phyloP scores from a whole-genome alignment of 2,797 vertebrate genomes.

The Cossypha caffra region DNA sequence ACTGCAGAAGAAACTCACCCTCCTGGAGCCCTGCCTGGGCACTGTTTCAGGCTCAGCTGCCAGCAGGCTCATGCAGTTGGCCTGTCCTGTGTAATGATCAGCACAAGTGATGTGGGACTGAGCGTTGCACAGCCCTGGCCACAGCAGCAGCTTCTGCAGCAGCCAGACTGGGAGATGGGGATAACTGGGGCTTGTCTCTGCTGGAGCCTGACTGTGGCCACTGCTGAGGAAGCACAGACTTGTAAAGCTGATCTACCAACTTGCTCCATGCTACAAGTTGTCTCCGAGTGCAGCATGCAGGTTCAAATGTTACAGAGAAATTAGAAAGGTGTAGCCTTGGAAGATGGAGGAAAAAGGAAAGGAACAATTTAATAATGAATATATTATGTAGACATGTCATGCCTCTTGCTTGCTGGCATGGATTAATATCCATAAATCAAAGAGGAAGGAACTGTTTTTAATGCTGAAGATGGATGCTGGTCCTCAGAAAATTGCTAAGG shows the following conservation, averaged over 20 bases:
- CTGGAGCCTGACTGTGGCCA: not conserved
- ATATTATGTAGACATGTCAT: constrained; percentile 57
- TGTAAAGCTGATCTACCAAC: not conserved
- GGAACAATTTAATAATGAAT: constrained; percentile 51
- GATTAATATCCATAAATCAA: constrained; percentile 70
- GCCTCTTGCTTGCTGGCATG: constrained; percentile 49
- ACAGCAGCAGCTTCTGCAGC: not conserved
- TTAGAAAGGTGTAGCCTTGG: not conserved
- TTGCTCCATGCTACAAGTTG: not conserved
- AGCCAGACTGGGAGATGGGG: not conserved
- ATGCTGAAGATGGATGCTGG: constrained; percentile 61
- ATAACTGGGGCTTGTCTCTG: not conserved
- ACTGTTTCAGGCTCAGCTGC: constrained; percentile 33
- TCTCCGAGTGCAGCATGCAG: not conserved
- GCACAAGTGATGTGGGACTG: not conserved
- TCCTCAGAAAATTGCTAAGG: constrained; percentile 66
- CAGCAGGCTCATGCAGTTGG: constrained; percentile 21
- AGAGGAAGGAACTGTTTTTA: constrained; percentile 58
- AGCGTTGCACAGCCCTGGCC: not conserved
- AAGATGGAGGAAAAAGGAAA: not conserved
- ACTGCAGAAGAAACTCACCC: constrained; percentile 25
- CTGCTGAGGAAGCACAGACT: not conserved
- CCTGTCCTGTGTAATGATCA: not conserved
- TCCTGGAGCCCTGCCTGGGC: constrained; percentile 34
- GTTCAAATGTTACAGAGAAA: not conserved